A percentile compares a stretch with the other conserved stretches of the same genome.
Conservation (phyloP, 2,113 vertebrate genomes). For the Melanerpes formicivorus region DNA sequence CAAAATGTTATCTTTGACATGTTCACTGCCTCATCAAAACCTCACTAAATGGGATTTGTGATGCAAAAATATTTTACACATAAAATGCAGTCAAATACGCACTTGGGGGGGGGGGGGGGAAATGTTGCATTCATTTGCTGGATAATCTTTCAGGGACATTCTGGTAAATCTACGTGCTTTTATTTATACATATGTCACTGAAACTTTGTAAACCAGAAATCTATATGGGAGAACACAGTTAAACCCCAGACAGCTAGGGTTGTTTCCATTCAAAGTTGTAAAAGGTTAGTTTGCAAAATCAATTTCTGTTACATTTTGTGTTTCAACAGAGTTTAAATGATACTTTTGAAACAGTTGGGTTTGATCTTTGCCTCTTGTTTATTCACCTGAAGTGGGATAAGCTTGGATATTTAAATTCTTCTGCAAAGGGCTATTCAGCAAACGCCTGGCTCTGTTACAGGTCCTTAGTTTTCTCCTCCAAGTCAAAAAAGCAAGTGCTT, state of each 20-base stretch:
- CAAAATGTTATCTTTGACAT: background rate
- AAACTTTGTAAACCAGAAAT: background rate
- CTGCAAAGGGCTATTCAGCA: background rate
- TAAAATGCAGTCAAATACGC: background rate
- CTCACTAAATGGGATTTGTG: background rate
- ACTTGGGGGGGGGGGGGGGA: background rate
- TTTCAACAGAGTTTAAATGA: conserved; percentile 4
- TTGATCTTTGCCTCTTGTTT: background rate
- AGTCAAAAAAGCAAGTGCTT: background rate
- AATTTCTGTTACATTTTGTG: background rate
- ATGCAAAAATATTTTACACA: background rate
- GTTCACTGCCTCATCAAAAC: background rate
- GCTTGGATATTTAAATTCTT: background rate
- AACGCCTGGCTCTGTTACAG: background rate
- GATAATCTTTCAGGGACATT: background rate
- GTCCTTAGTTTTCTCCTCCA: background rate
- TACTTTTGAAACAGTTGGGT: background rate
- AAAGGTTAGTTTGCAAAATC: background rate
- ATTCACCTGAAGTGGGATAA: background rate
- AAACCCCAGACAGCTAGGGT: background rate
- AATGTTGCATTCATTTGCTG: background rate
- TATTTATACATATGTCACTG: background rate
- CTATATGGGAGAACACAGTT: background rate
- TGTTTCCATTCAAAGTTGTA: background rate
- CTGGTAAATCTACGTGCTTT: background rate